A percentile compares a stretch with the other conserved stretches of the same genome.
Conservation (phyloP, 1,140 invertebrate species). For the Musca domestica region DNA sequence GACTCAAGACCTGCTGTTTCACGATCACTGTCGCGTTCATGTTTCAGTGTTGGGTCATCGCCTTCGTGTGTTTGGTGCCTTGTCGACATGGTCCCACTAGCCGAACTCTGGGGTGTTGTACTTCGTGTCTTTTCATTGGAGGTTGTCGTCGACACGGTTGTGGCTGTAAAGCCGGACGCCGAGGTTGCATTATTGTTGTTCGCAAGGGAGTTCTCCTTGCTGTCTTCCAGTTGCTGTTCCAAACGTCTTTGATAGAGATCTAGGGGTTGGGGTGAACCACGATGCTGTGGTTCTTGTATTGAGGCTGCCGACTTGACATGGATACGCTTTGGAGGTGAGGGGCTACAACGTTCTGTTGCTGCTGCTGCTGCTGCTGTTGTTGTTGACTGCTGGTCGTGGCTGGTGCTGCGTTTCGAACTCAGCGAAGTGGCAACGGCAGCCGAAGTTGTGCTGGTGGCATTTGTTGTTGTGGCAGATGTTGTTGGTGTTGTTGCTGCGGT, state of each 20-base stretch:
- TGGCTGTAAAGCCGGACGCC: neutral
- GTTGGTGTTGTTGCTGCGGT: constrained; percentile 29
- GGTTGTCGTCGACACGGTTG: constrained; percentile 12
- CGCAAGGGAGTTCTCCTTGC: constrained; percentile 22
- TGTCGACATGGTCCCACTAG: constrained; percentile 1
- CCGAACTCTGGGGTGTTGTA: constrained; percentile 15
- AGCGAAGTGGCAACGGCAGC: neutral
- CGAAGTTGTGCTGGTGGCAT: constrained; percentile 18
- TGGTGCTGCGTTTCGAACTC: constrained; percentile 16
- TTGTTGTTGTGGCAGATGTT: constrained; percentile 9
- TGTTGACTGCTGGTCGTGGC: neutral
- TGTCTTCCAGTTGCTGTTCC: constrained; percentile 24
- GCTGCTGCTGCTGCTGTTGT: constrained; percentile 30
- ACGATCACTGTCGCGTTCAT: constrained; percentile 1
- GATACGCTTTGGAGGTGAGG: constrained; percentile 46
- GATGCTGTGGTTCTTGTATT: constrained; percentile 15
- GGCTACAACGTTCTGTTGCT: constrained; percentile 44
- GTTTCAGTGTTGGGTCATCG: neutral
- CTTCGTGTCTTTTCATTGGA: constrained; percentile 20
- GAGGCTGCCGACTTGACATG: constrained; percentile 12
- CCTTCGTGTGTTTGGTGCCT: neutral
- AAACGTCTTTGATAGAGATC: constrained; percentile 52
- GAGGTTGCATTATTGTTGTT: constrained; percentile 7
- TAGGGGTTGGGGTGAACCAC: constrained; percentile 39
- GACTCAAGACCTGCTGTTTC: neutral